Base-by-base conservation (phyloP, 2,888 invertebrate species). In the Apamea epomidion region DNA sequence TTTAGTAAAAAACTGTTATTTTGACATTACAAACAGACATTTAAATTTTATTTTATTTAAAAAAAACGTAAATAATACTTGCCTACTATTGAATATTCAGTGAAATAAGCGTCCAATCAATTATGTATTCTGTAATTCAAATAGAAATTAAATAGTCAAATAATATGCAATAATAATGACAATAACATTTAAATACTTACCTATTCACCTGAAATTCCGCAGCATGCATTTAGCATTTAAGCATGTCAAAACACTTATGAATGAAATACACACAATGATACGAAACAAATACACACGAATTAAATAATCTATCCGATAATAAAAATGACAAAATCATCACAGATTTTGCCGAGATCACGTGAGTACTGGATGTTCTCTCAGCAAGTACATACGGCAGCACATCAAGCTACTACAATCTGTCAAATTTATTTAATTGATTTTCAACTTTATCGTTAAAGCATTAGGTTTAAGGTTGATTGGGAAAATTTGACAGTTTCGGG, bases 291-390 rank as follows among this genome's bases (percentile, higher is more conserved):
- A 37, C 37, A 37, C 37, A 37, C 37, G 37, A 37, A 37, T 37
- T 4, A 48, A 48, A 48, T 48, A 14, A 75, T 65, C 3, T 14
- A 45, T 42, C n/a, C n/a, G 21, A 37, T 64, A 64, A 74, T 79
- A 85, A 60, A 58, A 14, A 58, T 85, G 65, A 76, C 54, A 37
- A 65, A 25, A 68, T 60, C 10, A 10, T 37, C 8, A n/a, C 7
- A n/a, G 29, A 37, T 51, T 70, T 48, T 42, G 10, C 10, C 21
- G n/a, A 64, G 42, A 42, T 62, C 62, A 69, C 54, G 58, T 32
- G 54, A 12, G 6, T 68, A 77, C 71, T 25, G 32, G 32, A 75
- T 54, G 32, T 71, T 37, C 18, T 54, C 37, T 71, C 25, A 54
- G 16, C 16, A 25, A 0, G 37, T 6, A 37, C 5, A 37, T 4